phyloP scores from a whole-genome alignment of 2,888 invertebrate genomes.

The Nephrotoma flavescens region DNA sequence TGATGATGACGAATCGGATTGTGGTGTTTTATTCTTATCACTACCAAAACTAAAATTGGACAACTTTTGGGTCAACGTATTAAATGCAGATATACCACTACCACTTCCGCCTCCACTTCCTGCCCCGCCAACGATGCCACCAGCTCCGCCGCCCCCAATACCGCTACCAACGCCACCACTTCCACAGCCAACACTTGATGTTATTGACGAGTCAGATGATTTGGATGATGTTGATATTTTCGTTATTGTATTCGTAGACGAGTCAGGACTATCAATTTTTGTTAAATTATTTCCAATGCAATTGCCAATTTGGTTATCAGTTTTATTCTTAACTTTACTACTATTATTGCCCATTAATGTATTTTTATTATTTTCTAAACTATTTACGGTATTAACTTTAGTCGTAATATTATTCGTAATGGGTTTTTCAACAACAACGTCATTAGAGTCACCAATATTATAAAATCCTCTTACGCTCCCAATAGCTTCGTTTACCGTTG shows the following conservation, averaged over 20 bases:
- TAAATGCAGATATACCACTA: constrained; percentile 31
- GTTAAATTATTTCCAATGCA: constrained; percentile 13
- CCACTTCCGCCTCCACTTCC: neutral
- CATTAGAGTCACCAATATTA: neutral
- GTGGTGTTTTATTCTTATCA: constrained; percentile 33
- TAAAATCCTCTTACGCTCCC: neutral
- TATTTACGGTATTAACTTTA: constrained; percentile 1
- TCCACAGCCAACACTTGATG: constrained; percentile 5
- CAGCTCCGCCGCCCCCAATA: constrained; percentile 3
- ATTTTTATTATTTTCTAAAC: constrained; percentile 17
- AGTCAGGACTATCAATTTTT: constrained; percentile 8
- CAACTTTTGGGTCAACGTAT: constrained; percentile 54
- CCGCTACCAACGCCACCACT: constrained; percentile 3
- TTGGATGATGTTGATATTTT: constrained; percentile 5
- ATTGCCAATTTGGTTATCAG: neutral
- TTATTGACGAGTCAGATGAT: constrained; percentile 3
- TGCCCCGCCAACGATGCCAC: constrained; percentile 2
- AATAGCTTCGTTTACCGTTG: neutral
- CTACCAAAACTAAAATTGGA: constrained; percentile 58
- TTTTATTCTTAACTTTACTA: constrained; percentile 13
- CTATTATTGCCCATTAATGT: constrained; percentile 13
- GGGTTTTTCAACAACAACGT: neutral
- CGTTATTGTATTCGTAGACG: neutral
- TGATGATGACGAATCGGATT: constrained; percentile 6
- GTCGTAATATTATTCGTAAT: neutral